These are phyloP conservation scores for Scatophagus argus DNA, from an alignment of 2,113 vertebrate genomes.

Conservation along the genomic window DNA sequence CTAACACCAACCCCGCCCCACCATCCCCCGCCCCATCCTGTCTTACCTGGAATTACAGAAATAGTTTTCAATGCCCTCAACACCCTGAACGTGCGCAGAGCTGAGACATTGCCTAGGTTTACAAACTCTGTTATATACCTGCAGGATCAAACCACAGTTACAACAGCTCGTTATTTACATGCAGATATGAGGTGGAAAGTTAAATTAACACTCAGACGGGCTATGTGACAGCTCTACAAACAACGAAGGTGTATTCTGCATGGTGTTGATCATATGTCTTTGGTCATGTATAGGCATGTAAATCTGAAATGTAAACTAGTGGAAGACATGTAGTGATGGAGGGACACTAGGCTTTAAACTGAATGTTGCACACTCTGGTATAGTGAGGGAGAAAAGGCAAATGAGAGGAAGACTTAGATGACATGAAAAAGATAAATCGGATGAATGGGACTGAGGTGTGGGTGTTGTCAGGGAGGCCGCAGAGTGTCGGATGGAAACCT, in stretches of 20 bases:
- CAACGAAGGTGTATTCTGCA: conserved; percentile 1
- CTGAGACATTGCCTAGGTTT: conserved; percentile 99
- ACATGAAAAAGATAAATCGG: conserved; percentile 30
- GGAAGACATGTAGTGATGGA: neutral
- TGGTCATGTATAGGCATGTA: conserved; percentile 6
- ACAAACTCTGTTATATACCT: conserved; percentile 99
- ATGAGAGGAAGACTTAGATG: conserved; percentile 35
- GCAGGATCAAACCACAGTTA: conserved; percentile 99
- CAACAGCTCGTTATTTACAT: conserved; percentile 82
- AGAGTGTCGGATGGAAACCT: conserved; percentile 57
- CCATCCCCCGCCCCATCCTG: conserved; percentile 80
- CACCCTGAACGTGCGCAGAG: conserved; percentile 99
- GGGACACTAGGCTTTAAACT: conserved; percentile 34
- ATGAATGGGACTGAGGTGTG: conserved; percentile 32
- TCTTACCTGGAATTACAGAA: conserved; percentile 99
- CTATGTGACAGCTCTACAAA: conserved; percentile 15
- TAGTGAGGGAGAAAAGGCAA: conserved; percentile 44
- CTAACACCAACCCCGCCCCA: conserved; percentile 90
- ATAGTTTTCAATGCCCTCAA: conserved; percentile 99
- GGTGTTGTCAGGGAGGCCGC: conserved; percentile 34
- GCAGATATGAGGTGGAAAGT: conserved; percentile 51
- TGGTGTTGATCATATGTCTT: neutral
- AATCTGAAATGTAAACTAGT: conserved; percentile 5
- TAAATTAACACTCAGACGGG: conserved; percentile 47
- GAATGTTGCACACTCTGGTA: conserved; percentile 40